Conservation (phyloP, 2,888 invertebrate genomes). For the Perithous albicinctus region DNA sequence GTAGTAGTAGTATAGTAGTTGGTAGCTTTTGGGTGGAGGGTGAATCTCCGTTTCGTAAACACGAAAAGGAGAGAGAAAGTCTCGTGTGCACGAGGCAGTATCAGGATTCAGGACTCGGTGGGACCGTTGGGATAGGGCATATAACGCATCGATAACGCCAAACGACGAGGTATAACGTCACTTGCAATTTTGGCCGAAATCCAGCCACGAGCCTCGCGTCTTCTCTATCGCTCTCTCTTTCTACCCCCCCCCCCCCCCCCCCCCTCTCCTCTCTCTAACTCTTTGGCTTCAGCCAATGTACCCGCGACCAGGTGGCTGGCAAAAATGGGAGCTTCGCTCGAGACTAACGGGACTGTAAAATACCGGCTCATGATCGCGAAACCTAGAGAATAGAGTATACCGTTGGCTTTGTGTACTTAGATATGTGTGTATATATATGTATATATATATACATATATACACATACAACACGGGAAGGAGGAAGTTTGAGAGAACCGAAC, state of each 20-base stretch:
- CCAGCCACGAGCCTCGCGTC: conserved; percentile 66
- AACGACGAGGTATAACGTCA: conserved; percentile 70
- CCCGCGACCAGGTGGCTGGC: conserved; percentile 63
- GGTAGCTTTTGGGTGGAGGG: conserved; percentile 16
- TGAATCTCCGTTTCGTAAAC: conserved; percentile 30
- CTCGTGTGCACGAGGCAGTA: conserved; percentile 16
- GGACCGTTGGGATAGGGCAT: conserved; percentile 21
- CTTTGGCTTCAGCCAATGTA: too few species aligned
- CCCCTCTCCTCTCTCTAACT: too few species aligned
- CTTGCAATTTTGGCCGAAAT: conserved; percentile 72
- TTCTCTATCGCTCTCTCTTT: too few species aligned
- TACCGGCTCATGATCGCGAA: conserved; percentile 28
- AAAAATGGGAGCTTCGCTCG: conserved; percentile 55
- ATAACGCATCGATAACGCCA: conserved; percentile 73
- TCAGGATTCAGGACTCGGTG: conserved; percentile 41
- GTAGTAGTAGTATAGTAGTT: conserved; percentile 34
- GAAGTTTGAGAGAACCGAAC: conserved; percentile 56
- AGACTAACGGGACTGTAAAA: conserved; percentile 40
- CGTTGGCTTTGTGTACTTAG: conserved; percentile 41
- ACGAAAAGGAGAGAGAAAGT: conserved; percentile 11
- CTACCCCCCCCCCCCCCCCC: too few species aligned
- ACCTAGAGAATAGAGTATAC: conserved; percentile 38
- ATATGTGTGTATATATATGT: too few species aligned
- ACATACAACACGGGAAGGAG: conserved; percentile 60
- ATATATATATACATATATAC: too few species aligned